Evolutionary conservation across 2,797 vertebrate species (phyloP), one percentile per base, ranked within the genome.

Genomic region (Iguana delicatissima): DNA sequence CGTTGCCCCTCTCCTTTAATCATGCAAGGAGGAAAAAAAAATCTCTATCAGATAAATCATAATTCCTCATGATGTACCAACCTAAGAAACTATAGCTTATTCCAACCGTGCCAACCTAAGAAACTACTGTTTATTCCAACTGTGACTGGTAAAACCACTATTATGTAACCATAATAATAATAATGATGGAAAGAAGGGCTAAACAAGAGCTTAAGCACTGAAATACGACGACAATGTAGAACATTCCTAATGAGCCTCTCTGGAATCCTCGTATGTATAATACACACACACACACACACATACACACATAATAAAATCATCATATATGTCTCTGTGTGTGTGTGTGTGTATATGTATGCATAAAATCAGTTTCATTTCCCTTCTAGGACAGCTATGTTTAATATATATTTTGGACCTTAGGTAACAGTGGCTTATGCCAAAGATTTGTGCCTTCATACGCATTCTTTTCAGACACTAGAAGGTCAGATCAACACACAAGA

Each of bases 401-500:
- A 76, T 16, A 89, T 32, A 86, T 3, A 80, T 69, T 16, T 20
- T 81, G 85, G 50, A 73, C 52, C 26, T 29, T 35, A 81, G 35
- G 62, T 84, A 89, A 80, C 16, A 80, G 6, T 80, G 38, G 1
- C 35, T 35, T 57, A 42, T 38, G 69, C 4, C n/a, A 32, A 16
- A 42, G 6, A 6, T 42, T n/a, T 46, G 16, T 38, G 35, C 29
- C 46, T 83, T 50, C 35, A n/a, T 10, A 16, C 12, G 69, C 2
- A 13, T 64, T 83, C 26, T 89, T 89, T 73, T 74, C 26, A 52
- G 57, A 69, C 69, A 89, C 62, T 72, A 79, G 59, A 84, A 73
- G 8, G 29, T 73, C 26, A 73, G 35, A 29, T 73, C 50, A 57
- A 57, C 64, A 85, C 26, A 22, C 7, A 22, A 73, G 50, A 46